Conservation (phyloP, 2,888 invertebrate species). For the Pteria penguin region DNA sequence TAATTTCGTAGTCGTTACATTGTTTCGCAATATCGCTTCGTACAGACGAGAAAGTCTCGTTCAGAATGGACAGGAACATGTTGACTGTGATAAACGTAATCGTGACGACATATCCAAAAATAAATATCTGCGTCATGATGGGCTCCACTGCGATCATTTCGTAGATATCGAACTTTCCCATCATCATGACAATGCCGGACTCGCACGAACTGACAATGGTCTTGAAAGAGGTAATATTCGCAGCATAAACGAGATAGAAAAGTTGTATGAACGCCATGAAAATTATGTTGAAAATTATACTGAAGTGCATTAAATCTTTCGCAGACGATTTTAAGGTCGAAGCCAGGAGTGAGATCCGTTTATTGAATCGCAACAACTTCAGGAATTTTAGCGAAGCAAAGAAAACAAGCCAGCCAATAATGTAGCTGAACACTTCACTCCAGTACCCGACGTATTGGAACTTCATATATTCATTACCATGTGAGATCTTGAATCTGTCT, state of each 20-base stretch:
- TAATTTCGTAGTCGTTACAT: conserved; percentile 79
- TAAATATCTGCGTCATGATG: conserved; percentile 71
- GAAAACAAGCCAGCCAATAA: conserved; percentile 81
- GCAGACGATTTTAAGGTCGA: conserved; percentile 73
- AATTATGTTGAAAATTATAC: conserved; percentile 77
- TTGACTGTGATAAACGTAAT: conserved; percentile 79
- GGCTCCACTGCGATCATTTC: conserved; percentile 73
- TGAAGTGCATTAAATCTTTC: conserved; percentile 74
- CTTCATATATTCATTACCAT: conserved; percentile 78
- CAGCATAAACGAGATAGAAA: conserved; percentile 77
- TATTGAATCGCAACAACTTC: conserved; percentile 81
- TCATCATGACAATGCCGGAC: conserved; percentile 78
- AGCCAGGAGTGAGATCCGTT: conserved; percentile 75
- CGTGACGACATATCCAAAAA: conserved; percentile 75
- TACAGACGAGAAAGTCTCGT: conserved; percentile 77
- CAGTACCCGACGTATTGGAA: conserved; percentile 80
- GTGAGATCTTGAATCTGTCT: conserved; percentile 78
- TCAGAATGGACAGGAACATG: conserved; percentile 80
- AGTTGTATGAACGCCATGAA: conserved; percentile 79
- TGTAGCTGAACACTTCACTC: conserved; percentile 81
- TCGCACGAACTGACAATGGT: conserved; percentile 67
- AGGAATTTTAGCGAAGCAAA: conserved; percentile 82
- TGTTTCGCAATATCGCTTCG: conserved; percentile 73
- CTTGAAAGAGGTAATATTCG: conserved; percentile 62
- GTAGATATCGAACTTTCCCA: conserved; percentile 79